Percentiles rank a stretch among this genome's conserved stretches.
Conservation (phyloP, 2,888 invertebrate genomes). For the Drosophila anceps region DNA sequence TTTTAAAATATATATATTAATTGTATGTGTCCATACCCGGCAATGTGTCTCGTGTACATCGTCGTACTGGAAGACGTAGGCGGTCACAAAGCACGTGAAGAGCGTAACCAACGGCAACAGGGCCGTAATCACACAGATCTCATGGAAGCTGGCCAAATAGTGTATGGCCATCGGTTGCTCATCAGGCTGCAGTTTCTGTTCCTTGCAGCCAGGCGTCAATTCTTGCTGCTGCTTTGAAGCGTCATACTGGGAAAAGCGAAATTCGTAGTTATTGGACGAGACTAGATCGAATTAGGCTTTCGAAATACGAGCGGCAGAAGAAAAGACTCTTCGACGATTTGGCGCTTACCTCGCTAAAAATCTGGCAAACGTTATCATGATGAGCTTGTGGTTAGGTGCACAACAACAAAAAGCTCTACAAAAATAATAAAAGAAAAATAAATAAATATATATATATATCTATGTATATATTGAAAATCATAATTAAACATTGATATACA, state of each 20-base stretch:
- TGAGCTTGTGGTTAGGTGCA: slow-evolving; percentile 56
- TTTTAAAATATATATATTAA: not conserved
- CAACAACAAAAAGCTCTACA: slow-evolving; percentile 69
- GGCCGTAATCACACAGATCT: slow-evolving; percentile 93
- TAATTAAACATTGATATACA: not conserved
- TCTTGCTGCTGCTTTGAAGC: slow-evolving; percentile 27
- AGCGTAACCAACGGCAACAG: slow-evolving; percentile 94
- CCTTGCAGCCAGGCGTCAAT: slow-evolving; percentile 39
- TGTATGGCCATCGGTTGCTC: slow-evolving; percentile 87
- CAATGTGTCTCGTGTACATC: slow-evolving; percentile 98
- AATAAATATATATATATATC: not conserved
- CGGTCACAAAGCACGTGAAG: slow-evolving; percentile 94
- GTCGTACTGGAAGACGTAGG: slow-evolving; percentile 95
- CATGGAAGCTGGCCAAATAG: slow-evolving; percentile 91
- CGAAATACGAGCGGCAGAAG: not conserved
- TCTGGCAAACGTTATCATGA: slow-evolving; percentile 34
- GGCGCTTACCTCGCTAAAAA: slow-evolving; percentile 61
- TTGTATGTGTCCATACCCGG: slow-evolving; percentile 88
- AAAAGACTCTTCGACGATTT: not conserved
- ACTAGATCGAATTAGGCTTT: not conserved
- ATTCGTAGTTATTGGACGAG: not conserved
- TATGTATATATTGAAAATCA: too few relatives aligned
- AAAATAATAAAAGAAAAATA: slow-evolving; percentile 42
- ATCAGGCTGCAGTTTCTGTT: slow-evolving; percentile 14
- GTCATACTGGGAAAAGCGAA: slow-evolving; percentile 38